Conservation (phyloP, 2,797 vertebrate species). For the Enteromius fasciolatus region DNA sequence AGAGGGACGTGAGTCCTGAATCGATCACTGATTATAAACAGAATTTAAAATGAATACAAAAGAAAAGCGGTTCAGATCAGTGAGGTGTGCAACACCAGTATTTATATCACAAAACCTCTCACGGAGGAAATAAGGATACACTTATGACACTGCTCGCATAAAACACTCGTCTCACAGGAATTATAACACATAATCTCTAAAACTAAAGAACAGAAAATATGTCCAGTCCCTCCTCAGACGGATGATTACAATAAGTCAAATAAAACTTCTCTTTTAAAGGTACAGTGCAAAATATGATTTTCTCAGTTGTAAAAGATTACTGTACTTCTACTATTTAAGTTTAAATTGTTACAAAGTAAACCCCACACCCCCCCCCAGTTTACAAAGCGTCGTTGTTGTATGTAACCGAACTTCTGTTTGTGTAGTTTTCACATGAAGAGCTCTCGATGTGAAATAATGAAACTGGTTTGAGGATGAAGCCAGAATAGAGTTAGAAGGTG, state of each 20-base stretch:
- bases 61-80: background rate
- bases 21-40: too few relatives aligned
- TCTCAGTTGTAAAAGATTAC: background rate
- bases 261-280: background rate
- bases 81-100: background rate
- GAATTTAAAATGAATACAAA: background rate
- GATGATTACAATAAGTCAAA: background rate
- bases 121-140: background rate
- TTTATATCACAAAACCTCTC: background rate
- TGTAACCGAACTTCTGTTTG: background rate
- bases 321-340: background rate
- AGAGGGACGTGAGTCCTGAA: background rate
- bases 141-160: background rate
- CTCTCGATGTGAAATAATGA: background rate
- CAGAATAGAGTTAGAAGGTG: constrained; percentile 28
- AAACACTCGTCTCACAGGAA: background rate
- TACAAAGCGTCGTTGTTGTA: background rate
- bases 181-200: background rate
- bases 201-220: background rate
- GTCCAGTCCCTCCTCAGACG: background rate
- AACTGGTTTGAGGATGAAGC: constrained; percentile 27
- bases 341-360: background rate
- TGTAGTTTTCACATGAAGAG: background rate
- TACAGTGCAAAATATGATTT: background rate
- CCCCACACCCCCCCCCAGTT: too few relatives aligned